These are phyloP conservation scores for Lycodopsis pacificus DNA, from an alignment of 2,797 vertebrate species.

Conservation along the genomic window DNA sequence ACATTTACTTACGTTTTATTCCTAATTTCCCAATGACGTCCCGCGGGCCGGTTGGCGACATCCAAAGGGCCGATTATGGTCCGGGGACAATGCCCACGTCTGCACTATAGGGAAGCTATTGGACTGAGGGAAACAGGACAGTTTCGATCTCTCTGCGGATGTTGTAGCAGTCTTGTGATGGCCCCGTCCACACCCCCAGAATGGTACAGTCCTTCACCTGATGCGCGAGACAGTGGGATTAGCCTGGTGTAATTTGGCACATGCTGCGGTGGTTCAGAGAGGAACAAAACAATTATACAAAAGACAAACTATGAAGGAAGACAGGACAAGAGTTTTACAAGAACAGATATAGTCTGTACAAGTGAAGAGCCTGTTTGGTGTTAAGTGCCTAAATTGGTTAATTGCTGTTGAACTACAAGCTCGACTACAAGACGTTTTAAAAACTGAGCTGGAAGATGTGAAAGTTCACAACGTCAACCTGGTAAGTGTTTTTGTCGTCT, in stretches of 20 bases:
- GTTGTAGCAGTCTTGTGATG: not conserved
- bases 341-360: not conserved
- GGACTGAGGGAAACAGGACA: not conserved
- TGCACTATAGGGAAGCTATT: not conserved
- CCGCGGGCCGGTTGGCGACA: too few relatives aligned
- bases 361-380: not conserved
- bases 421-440: not conserved
- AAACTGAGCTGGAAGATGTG: not conserved
- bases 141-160: not conserved
- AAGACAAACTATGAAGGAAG: not conserved
- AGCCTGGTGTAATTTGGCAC: fast-evolving
- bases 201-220: constrained; percentile 20
- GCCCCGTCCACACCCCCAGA: fast-evolving
- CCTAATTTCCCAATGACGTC: too few relatives aligned
- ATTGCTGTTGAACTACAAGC: not conserved
- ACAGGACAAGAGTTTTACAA: not conserved
- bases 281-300: not conserved
- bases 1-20: too few relatives aligned
- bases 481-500: constrained; percentile 2
- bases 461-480: not conserved
- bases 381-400: not conserved
- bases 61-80: too few relatives aligned
- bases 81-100: too few relatives aligned
- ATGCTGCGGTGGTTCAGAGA: too few relatives aligned
- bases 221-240: not conserved